Percentiles rank a stretch among this genome's conserved stretches.
phyloP scores from a whole-genome alignment of 2,797 vertebrate species.

The Fratercula arctica region DNA sequence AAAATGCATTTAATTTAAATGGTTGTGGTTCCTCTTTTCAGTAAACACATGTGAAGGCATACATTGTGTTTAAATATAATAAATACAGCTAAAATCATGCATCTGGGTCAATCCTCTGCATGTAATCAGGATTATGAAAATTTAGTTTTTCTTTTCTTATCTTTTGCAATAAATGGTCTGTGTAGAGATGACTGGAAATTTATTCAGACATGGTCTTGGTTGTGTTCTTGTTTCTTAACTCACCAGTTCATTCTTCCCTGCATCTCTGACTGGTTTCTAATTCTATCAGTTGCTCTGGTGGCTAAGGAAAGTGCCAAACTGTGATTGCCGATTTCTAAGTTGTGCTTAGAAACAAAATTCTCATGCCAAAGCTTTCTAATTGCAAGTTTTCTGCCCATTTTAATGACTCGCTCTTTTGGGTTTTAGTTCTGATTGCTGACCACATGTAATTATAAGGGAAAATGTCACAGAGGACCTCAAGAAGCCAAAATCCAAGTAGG shows the following conservation, averaged over 20 bases:
- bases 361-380: background rate
- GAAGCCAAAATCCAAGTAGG: background rate
- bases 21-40: conserved; percentile 39
- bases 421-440: background rate
- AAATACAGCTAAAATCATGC: conserved; percentile 66
- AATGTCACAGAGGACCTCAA: background rate
- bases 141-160: conserved; percentile 48
- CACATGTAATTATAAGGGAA: background rate
- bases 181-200: conserved; percentile 24
- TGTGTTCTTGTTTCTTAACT: conserved; percentile 40
- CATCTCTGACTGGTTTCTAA: conserved; percentile 20
- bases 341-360: background rate
- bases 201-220: conserved; percentile 43
- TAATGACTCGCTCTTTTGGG: background rate
- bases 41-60: conserved; percentile 52
- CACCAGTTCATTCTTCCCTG: background rate
- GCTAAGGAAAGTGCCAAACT: background rate
- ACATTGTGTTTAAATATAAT: conserved; percentile 52
- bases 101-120: conserved; percentile 68
- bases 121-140: conserved; percentile 72
- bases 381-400: background rate
- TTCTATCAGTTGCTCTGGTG: background rate
- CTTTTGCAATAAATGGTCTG: conserved; percentile 54
- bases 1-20: conserved; percentile 32
- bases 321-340: background rate